A percentile compares a stretch with the other conserved stretches of the same genome.
Conservation (phyloP, 2,797 vertebrate genomes). For the Sphaeramia orbicularis region DNA sequence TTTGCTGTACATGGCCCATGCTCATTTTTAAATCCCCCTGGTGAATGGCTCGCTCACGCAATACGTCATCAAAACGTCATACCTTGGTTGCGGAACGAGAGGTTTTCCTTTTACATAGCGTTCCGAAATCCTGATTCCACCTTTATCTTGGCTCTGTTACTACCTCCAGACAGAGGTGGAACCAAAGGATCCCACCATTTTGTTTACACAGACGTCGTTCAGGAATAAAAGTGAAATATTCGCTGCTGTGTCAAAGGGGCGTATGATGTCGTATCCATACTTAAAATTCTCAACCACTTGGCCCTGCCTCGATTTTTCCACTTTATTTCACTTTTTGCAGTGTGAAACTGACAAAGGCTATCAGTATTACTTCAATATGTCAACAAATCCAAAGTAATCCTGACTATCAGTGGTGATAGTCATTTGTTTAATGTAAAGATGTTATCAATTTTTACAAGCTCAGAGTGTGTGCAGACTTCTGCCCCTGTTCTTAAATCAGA, state of each 20-base stretch:
- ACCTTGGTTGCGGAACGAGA: too few relatives aligned
- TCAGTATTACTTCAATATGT: conserved; percentile 75
- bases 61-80: too few relatives aligned
- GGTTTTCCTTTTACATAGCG: too few relatives aligned
- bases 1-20: too few relatives aligned
- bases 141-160: too few relatives aligned
- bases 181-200: background rate
- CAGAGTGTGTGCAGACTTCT: conserved; percentile 25
- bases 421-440: conserved; percentile 76
- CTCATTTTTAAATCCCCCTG: too few relatives aligned
- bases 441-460: conserved; percentile 66
- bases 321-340: conserved; percentile 32
- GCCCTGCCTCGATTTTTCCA: background rate
- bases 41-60: too few relatives aligned
- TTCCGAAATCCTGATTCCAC: too few relatives aligned
- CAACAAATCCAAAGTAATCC: conserved; percentile 78
- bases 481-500: conserved; percentile 31
- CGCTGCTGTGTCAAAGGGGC: too few relatives aligned
- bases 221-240: too few relatives aligned
- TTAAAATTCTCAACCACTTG: background rate
- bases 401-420: conserved; percentile 60
- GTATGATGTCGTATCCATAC: background rate
- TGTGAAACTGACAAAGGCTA: conserved; percentile 64
- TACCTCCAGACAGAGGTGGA: too few relatives aligned
- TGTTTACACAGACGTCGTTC: too few relatives aligned